Percentiles rank a stretch among this genome's conserved stretches.
Conservation (phyloP, 2,113 vertebrate species). For the Oxyura jamaicensis region DNA sequence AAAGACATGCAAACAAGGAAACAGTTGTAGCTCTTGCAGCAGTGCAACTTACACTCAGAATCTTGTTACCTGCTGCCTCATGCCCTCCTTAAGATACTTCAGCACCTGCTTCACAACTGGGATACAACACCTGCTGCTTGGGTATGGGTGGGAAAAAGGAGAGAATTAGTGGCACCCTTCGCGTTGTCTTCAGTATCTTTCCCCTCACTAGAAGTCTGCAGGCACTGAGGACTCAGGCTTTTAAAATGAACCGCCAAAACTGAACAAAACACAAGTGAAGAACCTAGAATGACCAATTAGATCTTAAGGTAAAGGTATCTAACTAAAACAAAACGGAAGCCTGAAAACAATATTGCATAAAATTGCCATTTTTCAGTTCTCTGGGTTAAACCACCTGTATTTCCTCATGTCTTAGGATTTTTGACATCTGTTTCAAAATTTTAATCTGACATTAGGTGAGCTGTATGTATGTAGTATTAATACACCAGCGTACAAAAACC, state of each 20-base stretch:
- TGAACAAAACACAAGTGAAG: neutral
- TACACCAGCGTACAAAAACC: neutral
- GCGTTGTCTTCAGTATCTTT: neutral
- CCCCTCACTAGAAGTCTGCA: neutral
- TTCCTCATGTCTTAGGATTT: neutral
- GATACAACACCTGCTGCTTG: neutral
- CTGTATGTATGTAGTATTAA: neutral
- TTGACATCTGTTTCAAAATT: neutral
- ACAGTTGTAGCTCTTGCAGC: neutral
- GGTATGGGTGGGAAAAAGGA: neutral
- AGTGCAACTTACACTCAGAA: neutral
- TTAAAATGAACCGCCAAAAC: neutral
- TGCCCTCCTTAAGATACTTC: neutral
- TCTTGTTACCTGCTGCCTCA: neutral
- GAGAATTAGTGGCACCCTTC: neutral
- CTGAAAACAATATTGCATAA: neutral
- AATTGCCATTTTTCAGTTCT: neutral
- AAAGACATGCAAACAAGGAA: neutral
- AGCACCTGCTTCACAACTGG: neutral
- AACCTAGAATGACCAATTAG: neutral
- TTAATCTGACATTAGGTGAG: neutral
- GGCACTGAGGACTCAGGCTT: neutral
- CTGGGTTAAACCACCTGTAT: neutral
- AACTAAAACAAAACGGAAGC: neutral
- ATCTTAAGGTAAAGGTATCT: neutral